Percentiles rank a stretch among this genome's conserved stretches.
Evolutionary conservation across 1,140 invertebrate genomes (phyloP).

Genomic region (Pseudomyrmex pallidus): DNA sequence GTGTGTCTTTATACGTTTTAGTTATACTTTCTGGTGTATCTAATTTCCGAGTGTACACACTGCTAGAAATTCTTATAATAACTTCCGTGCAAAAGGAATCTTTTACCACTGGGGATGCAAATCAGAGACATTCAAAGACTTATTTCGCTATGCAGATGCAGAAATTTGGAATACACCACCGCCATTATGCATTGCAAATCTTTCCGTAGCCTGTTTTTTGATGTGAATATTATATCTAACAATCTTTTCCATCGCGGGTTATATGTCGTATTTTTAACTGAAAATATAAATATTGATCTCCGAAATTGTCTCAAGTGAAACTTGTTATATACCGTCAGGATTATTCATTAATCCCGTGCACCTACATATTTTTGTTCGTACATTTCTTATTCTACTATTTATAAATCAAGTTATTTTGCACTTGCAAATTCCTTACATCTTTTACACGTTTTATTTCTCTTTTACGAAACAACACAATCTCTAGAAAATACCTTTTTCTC

Average conservation of each 20-base stretch:
- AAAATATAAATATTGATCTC: too few species aligned
- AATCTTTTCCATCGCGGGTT: constrained; percentile 24
- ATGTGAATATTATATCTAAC: constrained; percentile 47
- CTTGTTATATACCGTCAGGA: too few species aligned
- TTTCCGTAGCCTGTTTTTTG: constrained; percentile 19
- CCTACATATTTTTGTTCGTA: background rate
- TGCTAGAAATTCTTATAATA: constrained; percentile 16
- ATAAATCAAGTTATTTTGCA: background rate
- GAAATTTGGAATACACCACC: constrained; percentile 50
- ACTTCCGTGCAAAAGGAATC: constrained; percentile 21
- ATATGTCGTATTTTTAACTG: background rate
- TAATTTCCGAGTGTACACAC: background rate
- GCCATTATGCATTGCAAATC: constrained; percentile 44
- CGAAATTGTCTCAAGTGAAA: too few species aligned
- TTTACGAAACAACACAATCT: background rate
- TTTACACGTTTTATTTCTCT: background rate
- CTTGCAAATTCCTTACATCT: background rate
- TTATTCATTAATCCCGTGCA: background rate
- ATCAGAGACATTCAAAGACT: constrained; percentile 46
- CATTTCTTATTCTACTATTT: background rate
- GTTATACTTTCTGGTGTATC: background rate
- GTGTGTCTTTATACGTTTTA: background rate
- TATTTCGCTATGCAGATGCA: constrained; percentile 46
- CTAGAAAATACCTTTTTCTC: constrained; percentile 7
- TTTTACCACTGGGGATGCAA: constrained; percentile 37